Conservation (phyloP, 1,140 invertebrate species). For the Theocolax elegans region DNA sequence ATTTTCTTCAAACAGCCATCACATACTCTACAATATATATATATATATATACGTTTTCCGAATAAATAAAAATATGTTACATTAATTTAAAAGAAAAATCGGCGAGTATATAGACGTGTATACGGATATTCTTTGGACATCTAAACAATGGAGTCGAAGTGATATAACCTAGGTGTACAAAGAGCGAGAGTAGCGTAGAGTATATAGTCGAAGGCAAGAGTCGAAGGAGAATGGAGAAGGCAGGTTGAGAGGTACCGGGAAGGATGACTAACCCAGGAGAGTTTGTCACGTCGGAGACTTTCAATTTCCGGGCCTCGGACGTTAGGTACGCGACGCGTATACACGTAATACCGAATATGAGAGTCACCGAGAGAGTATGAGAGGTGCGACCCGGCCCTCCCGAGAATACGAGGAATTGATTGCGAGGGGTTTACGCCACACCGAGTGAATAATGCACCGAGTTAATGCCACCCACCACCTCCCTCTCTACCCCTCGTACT, state of each 20-base stretch:
- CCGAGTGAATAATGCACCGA: neutral
- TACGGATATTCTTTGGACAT: too few species aligned
- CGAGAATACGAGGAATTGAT: conserved; percentile 18
- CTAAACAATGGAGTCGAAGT: too few species aligned
- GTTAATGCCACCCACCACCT: too few species aligned
- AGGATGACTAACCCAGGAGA: neutral
- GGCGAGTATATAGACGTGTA: too few species aligned
- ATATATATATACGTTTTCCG: too few species aligned
- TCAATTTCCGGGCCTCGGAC: conserved; percentile 24
- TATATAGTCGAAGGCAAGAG: neutral
- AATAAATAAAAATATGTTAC: too few species aligned
- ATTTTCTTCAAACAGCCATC: too few species aligned
- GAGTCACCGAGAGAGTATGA: too few species aligned
- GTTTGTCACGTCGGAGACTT: conserved; percentile 10
- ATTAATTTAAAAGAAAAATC: too few species aligned
- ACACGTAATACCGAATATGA: neutral
- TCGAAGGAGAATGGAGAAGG: neutral
- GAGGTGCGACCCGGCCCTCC: neutral
- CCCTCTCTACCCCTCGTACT: too few species aligned
- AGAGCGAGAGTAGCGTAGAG: neutral
- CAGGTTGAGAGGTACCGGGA: neutral
- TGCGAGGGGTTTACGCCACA: neutral
- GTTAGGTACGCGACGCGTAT: neutral
- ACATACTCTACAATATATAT: too few species aligned
- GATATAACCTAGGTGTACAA: neutral